Evolutionary conservation across 2,113 vertebrate genomes (phyloP), one percentile per base, ranked within the genome.

Genomic region (Columbina picui): DNA sequence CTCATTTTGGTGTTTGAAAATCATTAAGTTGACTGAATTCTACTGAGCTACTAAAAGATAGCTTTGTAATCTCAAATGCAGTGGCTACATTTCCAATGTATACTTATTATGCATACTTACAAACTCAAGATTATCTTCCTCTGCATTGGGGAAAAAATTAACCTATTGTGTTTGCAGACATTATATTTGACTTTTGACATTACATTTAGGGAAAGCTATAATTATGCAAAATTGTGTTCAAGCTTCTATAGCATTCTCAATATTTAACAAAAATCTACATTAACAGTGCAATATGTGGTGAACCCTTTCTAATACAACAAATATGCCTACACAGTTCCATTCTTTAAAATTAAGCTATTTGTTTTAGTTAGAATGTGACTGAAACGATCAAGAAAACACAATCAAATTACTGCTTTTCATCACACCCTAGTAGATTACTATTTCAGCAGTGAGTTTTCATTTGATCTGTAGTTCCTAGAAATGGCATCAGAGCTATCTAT

Each of bases 321-420:
- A 68, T 63, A 60, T 87, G 69, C 65, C 29, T 80, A 59, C 20
- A 52, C 38, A 69, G 30, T 61, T 94, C 69, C 25, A 73, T 7
- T 89, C 15, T 57, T 94, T 90, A 77, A 86, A 92, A 89, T 89
- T 68, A 84, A 93, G 30, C 36, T 56, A 67, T 92, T 90, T 93
- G 47, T 80, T 96, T 95, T 64, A 83, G 49, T 89, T 87, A 70
- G 59, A 93, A 87, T 52, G 27, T 90, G 39, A 61, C 47, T 89
- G 64, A 91, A 88, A 90, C 67, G 71, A 87, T 20, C 60, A 81
- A 59, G 69, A 94, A 87, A 55, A 61, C 39, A 65, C 74, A 87
- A 69, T 20, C 10, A 18, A 64, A 79, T 83, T 96, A 55, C 14
- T 84, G 9, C 57, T 67, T 25, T 89, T 71, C 27, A 52, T 68